These are phyloP conservation scores for Eupeodes corollae DNA, from an alignment of 1,140 invertebrate genomes.

Conservation along the genomic window DNA sequence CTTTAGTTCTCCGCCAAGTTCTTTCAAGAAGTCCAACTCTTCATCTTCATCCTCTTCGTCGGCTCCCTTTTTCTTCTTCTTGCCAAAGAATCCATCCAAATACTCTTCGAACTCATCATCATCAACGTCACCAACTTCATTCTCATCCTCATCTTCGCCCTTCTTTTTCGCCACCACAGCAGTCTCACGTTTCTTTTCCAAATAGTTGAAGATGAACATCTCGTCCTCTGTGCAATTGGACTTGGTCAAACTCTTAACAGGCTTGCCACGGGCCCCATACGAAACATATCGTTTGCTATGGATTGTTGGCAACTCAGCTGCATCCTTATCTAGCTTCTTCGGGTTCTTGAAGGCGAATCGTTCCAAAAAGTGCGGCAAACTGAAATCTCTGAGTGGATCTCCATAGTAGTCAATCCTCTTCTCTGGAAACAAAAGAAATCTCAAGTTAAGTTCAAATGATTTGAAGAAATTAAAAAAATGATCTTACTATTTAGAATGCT, in stretches of 20 bases:
- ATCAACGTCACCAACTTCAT: constrained; percentile 65
- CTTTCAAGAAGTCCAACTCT: constrained; percentile 29
- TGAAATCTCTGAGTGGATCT: constrained; percentile 87
- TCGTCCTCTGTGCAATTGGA: constrained; percentile 32
- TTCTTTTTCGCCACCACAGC: constrained; percentile 18
- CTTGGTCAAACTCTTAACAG: constrained; percentile 25
- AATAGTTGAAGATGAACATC: constrained; percentile 33
- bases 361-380: constrained; percentile 79
- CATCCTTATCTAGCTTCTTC: constrained; percentile 52
- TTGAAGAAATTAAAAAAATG: background rate
- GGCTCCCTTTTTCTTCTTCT: constrained; percentile 37
- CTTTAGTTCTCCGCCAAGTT: constrained; percentile 24
- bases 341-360: constrained; percentile 95
- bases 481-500: constrained; percentile 65
- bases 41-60: constrained; percentile 36
- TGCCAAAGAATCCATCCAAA: constrained; percentile 49
- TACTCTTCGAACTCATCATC: constrained; percentile 80
- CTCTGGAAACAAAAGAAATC: constrained; percentile 38
- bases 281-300: constrained; percentile 24
- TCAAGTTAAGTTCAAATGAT: background rate
- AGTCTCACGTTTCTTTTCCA: constrained; percentile 34
- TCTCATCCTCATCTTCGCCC: constrained; percentile 34
- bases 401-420: constrained; percentile 72
- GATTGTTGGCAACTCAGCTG: constrained; percentile 20
- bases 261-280: constrained; percentile 22